phyloP scores from a whole-genome alignment of 2,888 invertebrate species.

The Timandra comae region DNA sequence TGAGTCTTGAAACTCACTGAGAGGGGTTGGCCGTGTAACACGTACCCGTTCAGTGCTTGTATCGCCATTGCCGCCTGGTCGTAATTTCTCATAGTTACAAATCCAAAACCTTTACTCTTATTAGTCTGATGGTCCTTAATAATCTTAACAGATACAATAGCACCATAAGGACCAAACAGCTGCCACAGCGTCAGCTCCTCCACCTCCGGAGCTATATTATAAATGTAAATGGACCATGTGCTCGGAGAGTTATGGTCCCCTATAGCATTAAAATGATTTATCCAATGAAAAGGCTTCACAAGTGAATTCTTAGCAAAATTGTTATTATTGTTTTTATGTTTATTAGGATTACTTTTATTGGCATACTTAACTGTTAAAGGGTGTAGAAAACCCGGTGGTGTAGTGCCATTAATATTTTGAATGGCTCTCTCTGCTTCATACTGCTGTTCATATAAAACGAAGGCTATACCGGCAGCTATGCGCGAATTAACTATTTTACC shows the following conservation, averaged over 20 bases:
- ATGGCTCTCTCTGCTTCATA: conserved; percentile 72
- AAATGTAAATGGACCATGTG: conserved; percentile 75
- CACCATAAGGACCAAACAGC: conserved; percentile 75
- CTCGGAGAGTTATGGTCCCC: conserved; percentile 69
- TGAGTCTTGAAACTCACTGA: conserved; percentile 75
- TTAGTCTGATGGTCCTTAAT: conserved; percentile 74
- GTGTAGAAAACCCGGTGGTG: conserved; percentile 72
- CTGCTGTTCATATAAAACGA: conserved; percentile 72
- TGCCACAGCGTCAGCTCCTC: conserved; percentile 74
- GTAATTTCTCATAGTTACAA: conserved; percentile 75
- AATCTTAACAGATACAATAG: conserved; percentile 75
- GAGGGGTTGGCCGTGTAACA: conserved; percentile 67
- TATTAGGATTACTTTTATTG: conserved; percentile 74
- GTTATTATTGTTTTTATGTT: conserved; percentile 71
- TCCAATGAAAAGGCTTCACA: conserved; percentile 71
- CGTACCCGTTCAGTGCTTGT: conserved; percentile 70
- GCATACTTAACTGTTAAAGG: conserved; percentile 77
- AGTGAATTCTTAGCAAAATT: conserved; percentile 65
- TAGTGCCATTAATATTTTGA: conserved; percentile 65
- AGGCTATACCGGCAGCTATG: conserved; percentile 74
- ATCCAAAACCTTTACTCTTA: conserved; percentile 75
- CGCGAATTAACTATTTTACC: conserved; percentile 77
- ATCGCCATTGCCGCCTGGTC: conserved; percentile 76
- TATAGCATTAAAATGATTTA: conserved; percentile 68
- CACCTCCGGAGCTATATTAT: conserved; percentile 72